These are phyloP conservation scores for Junonia oenone DNA, from an alignment of 2,888 invertebrate species.

Conservation along the genomic window DNA sequence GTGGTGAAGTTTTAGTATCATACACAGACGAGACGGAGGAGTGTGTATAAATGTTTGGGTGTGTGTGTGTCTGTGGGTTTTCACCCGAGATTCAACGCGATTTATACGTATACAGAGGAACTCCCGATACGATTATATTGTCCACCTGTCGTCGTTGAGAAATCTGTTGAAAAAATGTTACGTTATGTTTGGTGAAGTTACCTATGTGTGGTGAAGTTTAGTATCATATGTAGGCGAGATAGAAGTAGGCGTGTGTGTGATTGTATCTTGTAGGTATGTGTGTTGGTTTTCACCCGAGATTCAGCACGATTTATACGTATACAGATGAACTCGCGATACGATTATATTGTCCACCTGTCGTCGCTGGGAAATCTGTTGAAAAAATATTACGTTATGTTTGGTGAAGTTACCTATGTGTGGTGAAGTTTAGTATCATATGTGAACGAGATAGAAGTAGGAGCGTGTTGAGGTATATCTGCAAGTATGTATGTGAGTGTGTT, in stretches of 20 bases:
- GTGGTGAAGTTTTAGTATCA: not conserved
- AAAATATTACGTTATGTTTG: not conserved
- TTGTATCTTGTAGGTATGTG: too few relatives aligned
- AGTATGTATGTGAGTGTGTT: too few relatives aligned
- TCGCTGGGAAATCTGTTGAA: not conserved
- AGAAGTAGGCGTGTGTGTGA: conserved; percentile 45
- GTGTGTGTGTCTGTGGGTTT: too few relatives aligned
- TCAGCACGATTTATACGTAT: conserved; percentile 20
- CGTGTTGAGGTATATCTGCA: too few relatives aligned
- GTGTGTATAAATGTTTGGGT: too few relatives aligned
- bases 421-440: too few relatives aligned
- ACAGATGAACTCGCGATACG: conserved; percentile 8
- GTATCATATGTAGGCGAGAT: too few relatives aligned
- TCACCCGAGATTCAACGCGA: conserved; percentile 27
- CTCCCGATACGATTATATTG: conserved; percentile 2
- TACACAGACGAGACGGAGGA: too few relatives aligned
- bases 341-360: conserved; percentile 3
- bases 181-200: not conserved
- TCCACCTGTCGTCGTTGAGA: not conserved
- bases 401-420: too few relatives aligned
- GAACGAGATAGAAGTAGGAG: too few relatives aligned
- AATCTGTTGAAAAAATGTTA: not conserved
- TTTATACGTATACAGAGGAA: conserved; percentile 14
- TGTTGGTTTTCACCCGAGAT: conserved; percentile 42
- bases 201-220: too few relatives aligned